Evolutionary conservation across 2,113 vertebrate genomes (phyloP).

Genomic region (Dipodomys merriami): DNA sequence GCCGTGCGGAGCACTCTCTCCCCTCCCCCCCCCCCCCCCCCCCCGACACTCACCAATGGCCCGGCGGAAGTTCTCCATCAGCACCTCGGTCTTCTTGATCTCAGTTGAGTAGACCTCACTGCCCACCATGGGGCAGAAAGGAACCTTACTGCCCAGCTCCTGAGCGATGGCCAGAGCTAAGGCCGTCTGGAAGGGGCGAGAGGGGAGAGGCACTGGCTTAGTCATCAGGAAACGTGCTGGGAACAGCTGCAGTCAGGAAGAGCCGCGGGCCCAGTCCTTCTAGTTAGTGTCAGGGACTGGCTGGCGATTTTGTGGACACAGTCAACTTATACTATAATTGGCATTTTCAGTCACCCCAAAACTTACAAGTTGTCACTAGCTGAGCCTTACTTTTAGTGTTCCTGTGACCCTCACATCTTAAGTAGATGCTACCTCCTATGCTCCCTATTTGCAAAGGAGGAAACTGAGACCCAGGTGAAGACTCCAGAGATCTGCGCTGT

Average conservation of each 20-base stretch:
- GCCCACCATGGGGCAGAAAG: constrained; percentile 99
- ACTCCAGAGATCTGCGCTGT: not conserved
- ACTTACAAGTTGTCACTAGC: not conserved
- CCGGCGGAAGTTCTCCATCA: constrained; percentile 99
- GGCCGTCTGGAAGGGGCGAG: constrained; percentile 89
- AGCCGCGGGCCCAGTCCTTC: not conserved
- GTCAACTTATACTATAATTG: not conserved
- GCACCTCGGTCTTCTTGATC: constrained; percentile 99
- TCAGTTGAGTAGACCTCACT: constrained; percentile 98
- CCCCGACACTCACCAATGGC: constrained; percentile 92
- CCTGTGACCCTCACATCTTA: not conserved
- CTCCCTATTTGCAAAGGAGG: not conserved
- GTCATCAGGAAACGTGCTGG: not conserved
- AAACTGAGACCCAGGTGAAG: not conserved
- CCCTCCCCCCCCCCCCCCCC: too few relatives aligned
- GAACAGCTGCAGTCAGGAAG: not conserved
- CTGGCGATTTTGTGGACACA: not conserved
- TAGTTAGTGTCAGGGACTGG: not conserved
- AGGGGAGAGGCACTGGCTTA: not conserved
- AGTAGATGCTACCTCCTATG: not conserved
- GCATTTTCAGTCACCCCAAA: not conserved
- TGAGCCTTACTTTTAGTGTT: not conserved
- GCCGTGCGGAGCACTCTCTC: not conserved
- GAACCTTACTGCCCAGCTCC: constrained; percentile 98
- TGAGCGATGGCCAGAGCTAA: constrained; percentile 97